A percentile compares a stretch with the other conserved stretches of the same genome.
phyloP scores from a whole-genome alignment of 2,797 vertebrate genomes.

The Pipistrellus pipistrellus region DNA sequence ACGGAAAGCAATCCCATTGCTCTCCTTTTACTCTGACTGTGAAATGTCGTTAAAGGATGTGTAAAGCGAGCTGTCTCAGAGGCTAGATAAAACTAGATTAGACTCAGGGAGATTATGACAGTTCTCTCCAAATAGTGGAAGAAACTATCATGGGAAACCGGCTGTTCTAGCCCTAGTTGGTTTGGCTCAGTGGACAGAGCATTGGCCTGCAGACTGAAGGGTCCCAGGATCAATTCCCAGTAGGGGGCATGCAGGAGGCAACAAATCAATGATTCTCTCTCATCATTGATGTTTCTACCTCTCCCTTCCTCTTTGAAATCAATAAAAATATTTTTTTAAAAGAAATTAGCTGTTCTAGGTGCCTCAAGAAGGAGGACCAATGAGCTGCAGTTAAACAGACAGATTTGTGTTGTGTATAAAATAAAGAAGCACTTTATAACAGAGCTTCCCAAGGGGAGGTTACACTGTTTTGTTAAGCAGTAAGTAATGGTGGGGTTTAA shows the following conservation, averaged over 20 bases:
- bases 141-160: background rate
- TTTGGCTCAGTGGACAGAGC: too few species aligned
- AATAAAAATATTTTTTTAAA: too few species aligned
- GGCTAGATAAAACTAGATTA: background rate
- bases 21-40: background rate
- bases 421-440: background rate
- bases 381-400: background rate
- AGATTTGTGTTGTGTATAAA: background rate
- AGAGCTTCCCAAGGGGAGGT: background rate
- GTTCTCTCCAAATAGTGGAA: conserved; percentile 23
- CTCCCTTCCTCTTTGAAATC: too few species aligned
- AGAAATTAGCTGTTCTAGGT: background rate
- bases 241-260: too few species aligned
- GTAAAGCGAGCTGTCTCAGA: background rate
- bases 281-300: too few species aligned
- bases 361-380: background rate
- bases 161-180: background rate
- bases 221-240: too few species aligned
- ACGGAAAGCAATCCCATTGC: background rate
- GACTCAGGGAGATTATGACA: background rate
- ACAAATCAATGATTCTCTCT: too few species aligned
- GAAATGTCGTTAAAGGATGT: background rate
- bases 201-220: too few species aligned
- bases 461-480: background rate
- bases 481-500: background rate